A percentile compares a stretch with the other conserved stretches of the same genome.
Evolutionary conservation across 2,888 invertebrate species (phyloP).

Genomic region (Rhingia campestris): DNA sequence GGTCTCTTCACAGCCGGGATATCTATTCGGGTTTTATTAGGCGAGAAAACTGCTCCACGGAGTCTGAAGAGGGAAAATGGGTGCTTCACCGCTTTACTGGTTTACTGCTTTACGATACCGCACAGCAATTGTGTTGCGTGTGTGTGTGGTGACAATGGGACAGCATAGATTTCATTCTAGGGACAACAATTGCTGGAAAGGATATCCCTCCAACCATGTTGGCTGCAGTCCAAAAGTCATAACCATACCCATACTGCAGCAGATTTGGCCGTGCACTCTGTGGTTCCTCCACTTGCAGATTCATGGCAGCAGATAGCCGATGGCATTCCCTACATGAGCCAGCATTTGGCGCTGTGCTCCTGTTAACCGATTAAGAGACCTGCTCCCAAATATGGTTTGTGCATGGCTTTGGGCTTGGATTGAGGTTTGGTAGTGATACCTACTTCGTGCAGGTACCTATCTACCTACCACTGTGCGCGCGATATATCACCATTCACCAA

Average conservation of each 20-base stretch:
- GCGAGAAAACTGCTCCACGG: slow-evolving; percentile 36
- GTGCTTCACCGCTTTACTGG: neutral
- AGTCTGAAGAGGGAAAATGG: neutral
- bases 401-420: neutral
- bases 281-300: neutral
- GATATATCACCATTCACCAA: slow-evolving; percentile 40
- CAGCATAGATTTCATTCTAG: slow-evolving; percentile 36
- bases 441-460: slow-evolving; percentile 35
- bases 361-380: slow-evolving; percentile 45
- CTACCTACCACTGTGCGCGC: neutral
- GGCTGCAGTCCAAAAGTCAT: slow-evolving; percentile 39
- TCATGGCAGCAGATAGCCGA: neutral
- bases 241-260: slow-evolving; percentile 10
- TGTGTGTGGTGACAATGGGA: slow-evolving; percentile 55
- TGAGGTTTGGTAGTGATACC: neutral
- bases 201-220: slow-evolving; percentile 3
- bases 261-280: neutral
- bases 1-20: slow-evolving; percentile 2
- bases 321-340: neutral
- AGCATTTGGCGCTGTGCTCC: slow-evolving; percentile 34
- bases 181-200: neutral
- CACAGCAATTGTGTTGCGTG: slow-evolving; percentile 2
- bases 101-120: neutral
- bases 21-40: slow-evolving; percentile 37
- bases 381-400: slow-evolving; percentile 45